Conservation (phyloP, 1,140 invertebrate species). For the Drosophila watanabei region DNA sequence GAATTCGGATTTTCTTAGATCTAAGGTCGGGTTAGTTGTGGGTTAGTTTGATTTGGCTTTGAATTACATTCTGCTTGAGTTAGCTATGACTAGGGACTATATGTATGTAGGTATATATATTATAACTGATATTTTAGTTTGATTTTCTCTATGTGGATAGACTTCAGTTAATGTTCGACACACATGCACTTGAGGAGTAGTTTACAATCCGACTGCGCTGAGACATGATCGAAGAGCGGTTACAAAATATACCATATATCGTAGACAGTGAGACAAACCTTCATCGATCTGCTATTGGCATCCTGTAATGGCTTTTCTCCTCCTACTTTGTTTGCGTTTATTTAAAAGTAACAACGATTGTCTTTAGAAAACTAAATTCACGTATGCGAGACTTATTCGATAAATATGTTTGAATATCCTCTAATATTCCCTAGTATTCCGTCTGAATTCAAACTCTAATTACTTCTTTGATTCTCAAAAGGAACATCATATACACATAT, state of each 20-base stretch:
- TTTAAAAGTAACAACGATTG: conserved; percentile 79
- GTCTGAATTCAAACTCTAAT: conserved; percentile 14
- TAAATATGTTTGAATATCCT: conserved; percentile 45
- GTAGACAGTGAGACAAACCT: conserved; percentile 45
- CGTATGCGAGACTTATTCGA: conserved; percentile 59
- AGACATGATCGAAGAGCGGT: conserved; percentile 39
- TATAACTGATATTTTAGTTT: conserved; percentile 64
- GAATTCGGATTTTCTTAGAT: conserved; percentile 34
- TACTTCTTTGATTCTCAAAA: conserved; percentile 45
- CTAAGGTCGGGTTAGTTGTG: conserved; percentile 51
- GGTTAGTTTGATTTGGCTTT: conserved; percentile 51
- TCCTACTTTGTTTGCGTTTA: background rate
- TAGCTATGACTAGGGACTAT: conserved; percentile 41
- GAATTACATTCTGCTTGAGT: conserved; percentile 59
- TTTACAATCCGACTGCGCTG: conserved; percentile 61
- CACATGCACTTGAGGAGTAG: conserved; percentile 22
- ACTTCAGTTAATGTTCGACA: conserved; percentile 30
- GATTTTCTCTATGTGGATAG: conserved; percentile 32
- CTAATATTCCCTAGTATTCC: conserved; percentile 26
- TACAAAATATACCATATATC: conserved; percentile 57
- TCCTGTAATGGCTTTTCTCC: background rate
- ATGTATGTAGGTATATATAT: conserved; percentile 22
- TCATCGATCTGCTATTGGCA: background rate
- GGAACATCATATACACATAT: conserved; percentile 55
- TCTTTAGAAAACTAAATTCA: conserved; percentile 85